Evolutionary conservation across 2,797 vertebrate genomes (phyloP).

Genomic region (Cossypha polioptera): DNA sequence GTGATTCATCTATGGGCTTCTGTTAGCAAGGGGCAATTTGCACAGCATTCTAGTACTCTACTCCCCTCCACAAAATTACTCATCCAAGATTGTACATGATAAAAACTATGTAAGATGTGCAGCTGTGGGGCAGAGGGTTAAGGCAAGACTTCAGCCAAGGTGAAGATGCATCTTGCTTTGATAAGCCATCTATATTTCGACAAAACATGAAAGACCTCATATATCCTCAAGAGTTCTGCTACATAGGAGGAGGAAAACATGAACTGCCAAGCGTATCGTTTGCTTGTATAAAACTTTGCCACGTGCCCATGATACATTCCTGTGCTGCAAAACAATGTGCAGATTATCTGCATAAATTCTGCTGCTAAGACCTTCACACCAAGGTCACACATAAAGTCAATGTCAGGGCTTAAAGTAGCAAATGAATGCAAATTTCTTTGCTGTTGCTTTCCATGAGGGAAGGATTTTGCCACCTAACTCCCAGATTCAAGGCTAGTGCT

Average conservation of each 20-base stretch:
- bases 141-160: not conserved
- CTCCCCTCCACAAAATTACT: not conserved
- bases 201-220: not conserved
- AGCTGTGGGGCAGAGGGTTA: not conserved
- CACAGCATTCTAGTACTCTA: not conserved
- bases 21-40: not conserved
- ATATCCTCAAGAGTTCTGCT: not conserved
- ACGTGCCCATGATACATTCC: rapidly evolving
- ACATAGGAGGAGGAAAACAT: not conserved
- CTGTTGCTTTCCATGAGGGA: not conserved
- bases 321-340: not conserved
- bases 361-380: not conserved
- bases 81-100: not conserved
- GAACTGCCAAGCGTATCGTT: rapidly evolving
- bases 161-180: not conserved
- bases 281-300: not conserved
- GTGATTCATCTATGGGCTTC: not conserved
- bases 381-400: not conserved
- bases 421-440: not conserved
- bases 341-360: not conserved
- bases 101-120: not conserved
- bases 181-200: not conserved
- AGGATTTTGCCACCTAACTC: not conserved
- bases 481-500: not conserved
- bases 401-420: not conserved